These are phyloP conservation scores for Sebastes alutus DNA, from an alignment of 2,797 vertebrate genomes.

Conservation along the genomic window DNA sequence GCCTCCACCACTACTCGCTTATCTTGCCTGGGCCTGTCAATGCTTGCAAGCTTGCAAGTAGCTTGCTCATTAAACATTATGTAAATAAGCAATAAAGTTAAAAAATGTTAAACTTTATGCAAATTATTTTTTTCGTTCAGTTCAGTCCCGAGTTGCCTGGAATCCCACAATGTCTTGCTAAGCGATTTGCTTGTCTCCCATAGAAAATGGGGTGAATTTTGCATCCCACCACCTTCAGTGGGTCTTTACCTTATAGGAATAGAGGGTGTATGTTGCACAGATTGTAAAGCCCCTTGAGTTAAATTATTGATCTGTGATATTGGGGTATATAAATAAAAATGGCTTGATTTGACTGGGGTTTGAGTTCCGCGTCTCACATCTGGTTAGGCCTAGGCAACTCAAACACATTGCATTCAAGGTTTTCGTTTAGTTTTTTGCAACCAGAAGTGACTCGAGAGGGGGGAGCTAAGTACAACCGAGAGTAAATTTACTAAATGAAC, in stretches of 20 bases:
- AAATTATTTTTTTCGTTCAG: background rate
- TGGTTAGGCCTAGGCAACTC: background rate
- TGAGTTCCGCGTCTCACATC: background rate
- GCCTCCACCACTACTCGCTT: background rate
- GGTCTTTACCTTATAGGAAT: background rate
- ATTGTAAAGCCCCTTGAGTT: no score
- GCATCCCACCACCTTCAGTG: background rate
- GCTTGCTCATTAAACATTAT: background rate
- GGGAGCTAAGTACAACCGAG: no score
- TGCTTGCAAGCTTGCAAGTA: background rate
- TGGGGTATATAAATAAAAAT: background rate
- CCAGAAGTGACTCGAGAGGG: no score
- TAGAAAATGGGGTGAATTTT: no score
- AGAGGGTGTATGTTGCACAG: background rate
- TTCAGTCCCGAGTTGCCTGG: background rate
- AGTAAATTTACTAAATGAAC: no score
- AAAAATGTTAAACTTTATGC: background rate
- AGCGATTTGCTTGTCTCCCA: no score
- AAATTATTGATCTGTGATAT: background rate
- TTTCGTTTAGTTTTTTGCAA: no score
- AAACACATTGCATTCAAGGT: background rate
- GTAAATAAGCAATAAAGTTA: background rate
- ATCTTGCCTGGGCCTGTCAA: background rate
- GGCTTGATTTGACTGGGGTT: background rate
- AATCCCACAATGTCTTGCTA: background rate